Evolutionary conservation across 2,888 invertebrate species (phyloP), one percentile per base, ranked within the genome.

Genomic region (Nasonia oneida): DNA sequence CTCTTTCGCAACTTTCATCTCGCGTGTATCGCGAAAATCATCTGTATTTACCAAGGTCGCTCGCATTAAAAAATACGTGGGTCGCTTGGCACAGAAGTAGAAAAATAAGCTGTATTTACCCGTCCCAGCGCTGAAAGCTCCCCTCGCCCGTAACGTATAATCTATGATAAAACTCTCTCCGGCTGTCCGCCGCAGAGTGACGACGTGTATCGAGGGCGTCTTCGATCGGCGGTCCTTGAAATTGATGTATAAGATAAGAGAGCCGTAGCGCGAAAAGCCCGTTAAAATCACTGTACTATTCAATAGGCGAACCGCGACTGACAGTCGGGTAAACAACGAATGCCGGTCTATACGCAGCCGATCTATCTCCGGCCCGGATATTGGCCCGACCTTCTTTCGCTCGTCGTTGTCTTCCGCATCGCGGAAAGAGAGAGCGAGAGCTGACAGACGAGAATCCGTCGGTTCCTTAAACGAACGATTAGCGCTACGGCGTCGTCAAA

Each of bases 261-360:
- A 4, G 57, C 23, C 2, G n/a, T 29, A 67, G 29, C 67, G 67
- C 3, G 67, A 67, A 12, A 33, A 67, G 33, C 33, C 33, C 33
- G 73, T 12, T 23, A 42, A 47, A 73, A 73, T 73, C 47, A 73
- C n/a, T n/a, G 73, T 47, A 23, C 39, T 73, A 73, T 73, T 67
- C 29, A 67, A 67, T 33, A 33, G 12, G 2, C 14, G 29, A 29
- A 14, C 14, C 12, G 33, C 67, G 15, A 10, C 33, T 14, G 73
- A 73, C 73, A 42, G 73, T 23, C 0, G 23, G 47, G 73, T 73
- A 47, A 73, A n/a, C 47, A 73, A 73, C 73, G 39, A 14, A 47
- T 33, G 67, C 3, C 67, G 29, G 14, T 47, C 73, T 73, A 14
- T 23, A 47, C 3, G 15, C 18, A 5, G 57, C n/a, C 73, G 42